A percentile compares a stretch with the other conserved stretches of the same genome.
phyloP scores from a whole-genome alignment of 2,797 vertebrate genomes.

The Vespertilio murinus region DNA sequence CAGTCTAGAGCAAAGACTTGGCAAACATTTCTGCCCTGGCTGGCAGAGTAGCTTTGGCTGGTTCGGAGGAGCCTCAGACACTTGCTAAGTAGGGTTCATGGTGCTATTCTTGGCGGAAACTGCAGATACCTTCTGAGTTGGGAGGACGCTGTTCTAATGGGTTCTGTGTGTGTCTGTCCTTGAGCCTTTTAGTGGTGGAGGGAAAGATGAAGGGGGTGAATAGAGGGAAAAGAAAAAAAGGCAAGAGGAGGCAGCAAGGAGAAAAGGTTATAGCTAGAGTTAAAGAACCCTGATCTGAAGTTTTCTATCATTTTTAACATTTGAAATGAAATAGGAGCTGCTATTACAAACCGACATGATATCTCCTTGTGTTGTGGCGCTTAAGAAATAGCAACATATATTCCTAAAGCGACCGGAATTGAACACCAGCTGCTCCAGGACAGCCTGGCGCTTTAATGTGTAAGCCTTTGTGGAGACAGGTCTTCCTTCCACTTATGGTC shows the following conservation, averaged over 20 bases:
- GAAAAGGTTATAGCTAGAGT: background rate
- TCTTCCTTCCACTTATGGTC: background rate
- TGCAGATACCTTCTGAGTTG: background rate
- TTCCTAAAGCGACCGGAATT: slow-evolving; percentile 8
- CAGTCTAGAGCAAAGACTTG: background rate
- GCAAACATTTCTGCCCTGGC: background rate
- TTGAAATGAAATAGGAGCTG: background rate
- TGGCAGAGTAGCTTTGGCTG: background rate
- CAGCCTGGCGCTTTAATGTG: background rate
- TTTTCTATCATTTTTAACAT: background rate
- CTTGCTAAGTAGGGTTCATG: background rate
- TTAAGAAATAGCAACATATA: background rate
- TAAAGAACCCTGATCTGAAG: background rate
- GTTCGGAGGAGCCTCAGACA: background rate
- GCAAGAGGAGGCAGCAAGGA: background rate
- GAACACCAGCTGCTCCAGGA: background rate
- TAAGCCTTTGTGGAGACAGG: background rate
- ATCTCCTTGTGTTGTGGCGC: background rate
- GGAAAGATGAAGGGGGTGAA: background rate
- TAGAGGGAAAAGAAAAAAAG: background rate
- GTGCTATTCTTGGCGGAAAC: background rate
- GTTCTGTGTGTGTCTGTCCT: background rate
- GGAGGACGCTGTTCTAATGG: background rate
- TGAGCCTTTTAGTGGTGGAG: background rate
- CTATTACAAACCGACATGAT: background rate